phyloP scores from a whole-genome alignment of 2,888 invertebrate species.

The Podotricha telesiphe region DNA sequence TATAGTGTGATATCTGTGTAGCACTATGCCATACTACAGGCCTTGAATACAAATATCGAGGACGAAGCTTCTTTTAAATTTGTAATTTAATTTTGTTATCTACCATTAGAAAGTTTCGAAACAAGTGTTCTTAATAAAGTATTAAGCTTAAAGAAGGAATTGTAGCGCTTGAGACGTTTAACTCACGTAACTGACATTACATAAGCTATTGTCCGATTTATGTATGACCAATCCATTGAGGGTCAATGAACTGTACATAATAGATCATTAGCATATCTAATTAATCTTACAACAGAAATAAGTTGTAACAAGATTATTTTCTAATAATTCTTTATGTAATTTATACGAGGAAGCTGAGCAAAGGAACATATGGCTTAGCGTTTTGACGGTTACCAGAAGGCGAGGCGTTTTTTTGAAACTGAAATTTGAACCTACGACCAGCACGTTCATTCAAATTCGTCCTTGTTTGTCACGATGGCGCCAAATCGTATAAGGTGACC shows the following conservation, averaged over 20 bases:
- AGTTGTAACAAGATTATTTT: too few species aligned
- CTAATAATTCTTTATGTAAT: too few species aligned
- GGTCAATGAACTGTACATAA: slow-evolving; percentile 5
- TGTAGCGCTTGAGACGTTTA: slow-evolving; percentile 4
- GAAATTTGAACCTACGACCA: too few species aligned
- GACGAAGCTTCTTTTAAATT: too few species aligned
- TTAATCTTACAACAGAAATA: not conserved
- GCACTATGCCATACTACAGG: too few species aligned
- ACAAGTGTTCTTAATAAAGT: slow-evolving; percentile 12
- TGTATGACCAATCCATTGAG: slow-evolving; percentile 1
- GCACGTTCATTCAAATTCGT: not conserved
- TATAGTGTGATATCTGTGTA: too few species aligned
- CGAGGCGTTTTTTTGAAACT: too few species aligned
- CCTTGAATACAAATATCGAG: too few species aligned
- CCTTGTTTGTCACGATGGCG: not conserved
- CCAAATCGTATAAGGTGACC: slow-evolving; percentile 5
- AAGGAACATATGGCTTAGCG: too few species aligned
- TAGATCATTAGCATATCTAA: not conserved
- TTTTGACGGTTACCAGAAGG: too few species aligned
- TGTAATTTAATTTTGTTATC: too few species aligned
- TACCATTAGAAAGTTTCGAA: slow-evolving; percentile 7
- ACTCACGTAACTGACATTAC: slow-evolving; percentile 17
- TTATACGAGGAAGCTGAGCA: too few species aligned
- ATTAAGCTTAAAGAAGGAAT: not conserved
- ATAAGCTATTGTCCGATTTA: slow-evolving; percentile 19